Evolutionary conservation across 2,113 vertebrate species (phyloP), one percentile per base, ranked within the genome.

Genomic region (Cnemophilus loriae): DNA sequence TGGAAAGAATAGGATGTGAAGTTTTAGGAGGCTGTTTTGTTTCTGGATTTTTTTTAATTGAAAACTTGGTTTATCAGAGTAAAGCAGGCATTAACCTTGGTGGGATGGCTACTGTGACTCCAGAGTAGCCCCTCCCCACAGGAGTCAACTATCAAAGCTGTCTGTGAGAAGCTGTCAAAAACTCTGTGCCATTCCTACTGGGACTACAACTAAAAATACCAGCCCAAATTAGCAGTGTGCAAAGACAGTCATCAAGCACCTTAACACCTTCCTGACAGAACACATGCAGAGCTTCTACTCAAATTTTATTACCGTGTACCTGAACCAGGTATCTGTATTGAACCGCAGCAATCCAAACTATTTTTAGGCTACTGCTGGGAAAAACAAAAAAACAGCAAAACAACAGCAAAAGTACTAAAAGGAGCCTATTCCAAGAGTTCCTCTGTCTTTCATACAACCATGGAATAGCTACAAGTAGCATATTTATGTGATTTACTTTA

Each of bases 131-230:
- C 11, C 16, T 59, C 60, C 64, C 47, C 24, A 63, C 30, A 60
- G 17, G 39, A 95, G 27, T 32, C 80, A 63, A 75, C 59, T 28
- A 65, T 57, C 33, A 46, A 73, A 93, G 83, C 35, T 65, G 16
- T n/a, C 61, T 41, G 49, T 28, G 49, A 83, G 39, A 57, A 30
- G n/a, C n/a, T 78, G 52, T 89, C 60, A 75, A 79, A 87, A 88
- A 59, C 68, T 77, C 64, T 50, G 26, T 39, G 64, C 35, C 75
- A 74, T 67, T 92, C 42, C 88, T 92, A 64, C 50, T 26, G 86
- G 83, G 89, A 94, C 32, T 18, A 70, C 55, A 84, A 78, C 63
- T 93, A 68, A 88, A 93, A 94, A 93, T 80, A 95, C 63, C 88
- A 86, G 50, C 57, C 30, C 92, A 90, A 95, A 93, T 81, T 74